phyloP scores from a whole-genome alignment of 2,797 vertebrate species.

The Cossypha polioptera region DNA sequence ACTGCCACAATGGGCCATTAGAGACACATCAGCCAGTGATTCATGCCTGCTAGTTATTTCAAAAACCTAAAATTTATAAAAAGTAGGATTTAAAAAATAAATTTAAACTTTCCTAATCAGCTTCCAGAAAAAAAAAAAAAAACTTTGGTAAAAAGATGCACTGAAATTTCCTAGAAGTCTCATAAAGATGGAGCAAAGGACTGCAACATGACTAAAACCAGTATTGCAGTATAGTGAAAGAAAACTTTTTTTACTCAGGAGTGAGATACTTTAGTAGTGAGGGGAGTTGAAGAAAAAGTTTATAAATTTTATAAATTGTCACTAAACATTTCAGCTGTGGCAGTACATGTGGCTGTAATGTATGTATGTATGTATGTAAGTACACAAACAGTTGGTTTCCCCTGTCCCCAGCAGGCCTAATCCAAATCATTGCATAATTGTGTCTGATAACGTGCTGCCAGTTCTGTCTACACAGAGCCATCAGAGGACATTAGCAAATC shows the following conservation, averaged over 20 bases:
- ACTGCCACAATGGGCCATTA: background rate
- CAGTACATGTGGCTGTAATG: background rate
- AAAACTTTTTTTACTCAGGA: background rate
- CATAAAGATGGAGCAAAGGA: background rate
- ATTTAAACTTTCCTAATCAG: background rate
- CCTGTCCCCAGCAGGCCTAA: background rate
- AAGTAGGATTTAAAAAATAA: background rate
- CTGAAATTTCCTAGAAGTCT: background rate
- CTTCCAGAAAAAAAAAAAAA: background rate
- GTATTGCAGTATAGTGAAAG: background rate
- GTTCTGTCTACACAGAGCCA: background rate
- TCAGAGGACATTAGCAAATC: background rate
- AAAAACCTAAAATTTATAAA: background rate
- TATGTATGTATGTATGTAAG: rapidly evolving
- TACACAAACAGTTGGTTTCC: background rate
- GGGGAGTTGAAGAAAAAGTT: background rate
- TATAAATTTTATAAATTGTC: background rate
- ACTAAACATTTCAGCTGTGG: background rate
- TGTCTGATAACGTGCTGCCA: background rate
- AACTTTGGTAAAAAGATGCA: background rate
- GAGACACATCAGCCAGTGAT: background rate
- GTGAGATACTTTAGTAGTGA: background rate
- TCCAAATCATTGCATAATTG: background rate
- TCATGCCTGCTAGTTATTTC: background rate
- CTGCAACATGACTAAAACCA: background rate